phyloP scores from a whole-genome alignment of 1,140 invertebrate species.

The Drosophila prosaltans region DNA sequence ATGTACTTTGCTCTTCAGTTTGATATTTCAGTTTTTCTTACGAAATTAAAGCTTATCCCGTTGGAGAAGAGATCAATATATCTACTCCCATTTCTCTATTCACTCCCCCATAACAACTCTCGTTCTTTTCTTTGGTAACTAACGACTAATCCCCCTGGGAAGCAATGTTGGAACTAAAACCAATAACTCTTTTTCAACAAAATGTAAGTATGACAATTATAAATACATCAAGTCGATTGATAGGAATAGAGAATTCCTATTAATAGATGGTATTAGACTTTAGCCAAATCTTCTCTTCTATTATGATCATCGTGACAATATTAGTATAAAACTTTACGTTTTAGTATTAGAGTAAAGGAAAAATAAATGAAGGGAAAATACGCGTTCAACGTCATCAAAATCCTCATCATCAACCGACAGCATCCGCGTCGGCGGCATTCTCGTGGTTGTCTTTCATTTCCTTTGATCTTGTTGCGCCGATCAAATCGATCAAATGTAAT shows the following conservation, averaged over 20 bases:
- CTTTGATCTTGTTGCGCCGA: conserved; percentile 83
- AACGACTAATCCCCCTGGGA: no score
- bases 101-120: no score
- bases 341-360: conserved; percentile 9
- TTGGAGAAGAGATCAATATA: no score
- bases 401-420: conserved; percentile 41
- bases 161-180: no score
- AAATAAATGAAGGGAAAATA: background rate
- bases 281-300: background rate
- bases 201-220: background rate
- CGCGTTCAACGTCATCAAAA: conserved; percentile 30
- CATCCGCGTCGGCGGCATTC: conserved; percentile 47
- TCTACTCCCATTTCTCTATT: no score
- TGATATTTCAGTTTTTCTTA: no score
- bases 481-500: conserved; percentile 83
- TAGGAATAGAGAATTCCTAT: background rate
- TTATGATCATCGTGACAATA: background rate
- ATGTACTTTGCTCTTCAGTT: no score
- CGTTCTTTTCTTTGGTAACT: no score
- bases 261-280: background rate
- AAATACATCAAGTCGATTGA: background rate
- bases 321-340: background rate
- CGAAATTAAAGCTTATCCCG: no score
- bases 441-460: conserved; percentile 69
- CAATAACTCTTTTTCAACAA: background rate